Base-by-base conservation (phyloP, 2,797 vertebrate species). In the Phoeniculus purpureus region DNA sequence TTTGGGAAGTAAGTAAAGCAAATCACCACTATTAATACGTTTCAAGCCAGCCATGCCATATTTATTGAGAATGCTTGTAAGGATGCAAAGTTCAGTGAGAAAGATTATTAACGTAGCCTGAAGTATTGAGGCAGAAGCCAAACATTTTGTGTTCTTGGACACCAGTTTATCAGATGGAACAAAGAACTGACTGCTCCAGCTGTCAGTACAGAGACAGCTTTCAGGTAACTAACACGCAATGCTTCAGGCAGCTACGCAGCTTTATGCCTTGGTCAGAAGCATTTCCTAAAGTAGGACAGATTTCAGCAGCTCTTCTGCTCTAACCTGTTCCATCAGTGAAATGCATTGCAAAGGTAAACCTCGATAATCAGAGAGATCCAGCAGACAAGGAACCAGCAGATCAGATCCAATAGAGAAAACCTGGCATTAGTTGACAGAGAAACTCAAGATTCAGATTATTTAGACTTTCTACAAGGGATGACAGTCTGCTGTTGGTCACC, bases 301-400 rank as follows among this genome's bases (percentile, higher is more conserved):
- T 91, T 92, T 79, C 78, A 90, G 83, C 65, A 80, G 65, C 64
- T 74, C 32, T 67, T 65, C 55, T 77, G 83, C 61, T 61, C 56
- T 62, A 90, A 84, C 58, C 58, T 84, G 82, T 55, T 85, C 65
- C 48, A 58, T 65, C 68, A 77, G 37, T 2, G 0, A 72, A 77
- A 76, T 21, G 26, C 40, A 48, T 47, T 31, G 12, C 34, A 64
- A 87, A 84, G 77, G 75, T 52, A 37, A 86, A 66, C 37, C 29
- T 77, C 58, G 51, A 81, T 40, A 79, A 88, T 12, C 1, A 0
- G 25, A 58, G 85, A 73, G 48, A 78, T 77, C 31, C 61, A 85
- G 34, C 0, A 87, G 31, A 54, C 20, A 67, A 56, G 32, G 26
- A 32, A 22, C 22, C 48, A 78, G 26, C 19, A 60, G n/a, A 37